phyloP scores from a whole-genome alignment of 2,797 vertebrate genomes.

The Gouania willdenowi region DNA sequence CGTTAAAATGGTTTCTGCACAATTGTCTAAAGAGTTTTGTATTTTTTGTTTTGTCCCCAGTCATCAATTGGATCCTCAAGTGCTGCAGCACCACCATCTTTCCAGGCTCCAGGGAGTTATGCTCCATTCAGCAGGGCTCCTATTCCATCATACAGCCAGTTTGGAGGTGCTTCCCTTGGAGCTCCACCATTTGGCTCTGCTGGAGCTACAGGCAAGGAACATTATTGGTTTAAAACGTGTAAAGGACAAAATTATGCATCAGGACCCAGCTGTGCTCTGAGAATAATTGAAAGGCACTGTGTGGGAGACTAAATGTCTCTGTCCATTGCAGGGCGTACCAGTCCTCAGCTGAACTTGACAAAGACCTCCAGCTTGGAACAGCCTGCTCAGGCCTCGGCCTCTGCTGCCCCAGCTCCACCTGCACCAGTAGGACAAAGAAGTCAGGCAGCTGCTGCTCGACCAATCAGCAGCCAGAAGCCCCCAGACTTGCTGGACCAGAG shows the following conservation, averaged over 20 bases:
- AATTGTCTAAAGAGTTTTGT: neutral
- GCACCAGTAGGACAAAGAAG: constrained; percentile 80
- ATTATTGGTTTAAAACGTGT: no score
- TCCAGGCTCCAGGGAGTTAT: constrained; percentile 87
- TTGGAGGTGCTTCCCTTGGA: constrained; percentile 79
- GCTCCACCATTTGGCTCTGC: constrained; percentile 85
- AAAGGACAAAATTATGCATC: no score
- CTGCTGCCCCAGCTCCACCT: constrained; percentile 64
- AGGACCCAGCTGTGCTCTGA: no score
- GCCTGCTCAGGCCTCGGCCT: constrained; percentile 73
- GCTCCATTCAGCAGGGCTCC: constrained; percentile 86
- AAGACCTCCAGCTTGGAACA: constrained; percentile 84
- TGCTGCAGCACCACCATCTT: constrained; percentile 72
- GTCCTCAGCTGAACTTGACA: constrained; percentile 80
- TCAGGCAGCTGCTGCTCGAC: constrained; percentile 63
- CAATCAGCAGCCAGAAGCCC: constrained; percentile 80
- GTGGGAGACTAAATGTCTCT: no score
- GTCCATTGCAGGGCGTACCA: constrained; percentile 75
- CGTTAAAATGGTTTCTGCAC: neutral
- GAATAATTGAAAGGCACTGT: no score
- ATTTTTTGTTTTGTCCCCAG: constrained; percentile 61
- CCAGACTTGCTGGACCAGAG: constrained; percentile 86
- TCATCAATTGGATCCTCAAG: constrained; percentile 86
- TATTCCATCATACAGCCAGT: constrained; percentile 88
- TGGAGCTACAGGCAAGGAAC: constrained; percentile 69